phyloP scores from a whole-genome alignment of 2,797 vertebrate genomes.

The Eutrigla gurnardus region DNA sequence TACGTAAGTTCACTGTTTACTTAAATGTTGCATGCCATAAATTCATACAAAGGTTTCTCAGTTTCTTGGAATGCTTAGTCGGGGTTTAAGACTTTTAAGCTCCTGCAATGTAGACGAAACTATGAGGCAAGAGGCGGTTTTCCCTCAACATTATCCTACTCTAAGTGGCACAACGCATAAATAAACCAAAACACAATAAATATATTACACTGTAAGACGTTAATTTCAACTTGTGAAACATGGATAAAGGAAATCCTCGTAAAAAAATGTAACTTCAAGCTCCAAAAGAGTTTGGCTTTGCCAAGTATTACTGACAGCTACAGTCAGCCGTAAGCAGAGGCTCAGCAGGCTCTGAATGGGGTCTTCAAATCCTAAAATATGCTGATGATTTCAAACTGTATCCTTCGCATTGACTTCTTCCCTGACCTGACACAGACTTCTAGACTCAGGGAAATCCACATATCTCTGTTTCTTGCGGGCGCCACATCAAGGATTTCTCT shows the following conservation, averaged over 20 bases:
- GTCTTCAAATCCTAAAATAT: slow-evolving; percentile 83
- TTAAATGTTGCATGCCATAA: slow-evolving; percentile 28
- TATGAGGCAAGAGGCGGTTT: slow-evolving; percentile 29
- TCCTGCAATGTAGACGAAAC: slow-evolving; percentile 53
- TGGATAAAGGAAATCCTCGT: slow-evolving; percentile 66
- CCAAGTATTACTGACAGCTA: slow-evolving; percentile 62
- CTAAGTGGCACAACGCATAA: slow-evolving; percentile 24
- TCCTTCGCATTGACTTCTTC: slow-evolving; percentile 72
- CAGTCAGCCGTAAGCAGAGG: slow-evolving; percentile 65
- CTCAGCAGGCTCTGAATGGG: slow-evolving; percentile 72
- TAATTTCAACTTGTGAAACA: slow-evolving; percentile 72
- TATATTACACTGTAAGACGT: slow-evolving; percentile 47
- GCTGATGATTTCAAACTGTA: slow-evolving; percentile 82
- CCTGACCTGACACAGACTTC: slow-evolving; percentile 81
- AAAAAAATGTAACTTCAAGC: slow-evolving; percentile 42
- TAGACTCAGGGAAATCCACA: slow-evolving; percentile 81
- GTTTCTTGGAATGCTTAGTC: slow-evolving; percentile 61
- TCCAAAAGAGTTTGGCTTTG: slow-evolving; percentile 54
- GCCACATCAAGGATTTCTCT: slow-evolving; percentile 84
- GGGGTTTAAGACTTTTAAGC: slow-evolving; percentile 57
- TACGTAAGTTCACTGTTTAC: slow-evolving; percentile 37
- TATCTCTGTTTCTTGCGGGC: slow-evolving; percentile 74
- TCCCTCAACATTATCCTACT: slow-evolving; percentile 32
- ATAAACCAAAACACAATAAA: slow-evolving; percentile 55
- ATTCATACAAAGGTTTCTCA: slow-evolving; percentile 53